Base-by-base conservation (phyloP, 2,113 vertebrate species). In the Rhombomys opimus region DNA sequence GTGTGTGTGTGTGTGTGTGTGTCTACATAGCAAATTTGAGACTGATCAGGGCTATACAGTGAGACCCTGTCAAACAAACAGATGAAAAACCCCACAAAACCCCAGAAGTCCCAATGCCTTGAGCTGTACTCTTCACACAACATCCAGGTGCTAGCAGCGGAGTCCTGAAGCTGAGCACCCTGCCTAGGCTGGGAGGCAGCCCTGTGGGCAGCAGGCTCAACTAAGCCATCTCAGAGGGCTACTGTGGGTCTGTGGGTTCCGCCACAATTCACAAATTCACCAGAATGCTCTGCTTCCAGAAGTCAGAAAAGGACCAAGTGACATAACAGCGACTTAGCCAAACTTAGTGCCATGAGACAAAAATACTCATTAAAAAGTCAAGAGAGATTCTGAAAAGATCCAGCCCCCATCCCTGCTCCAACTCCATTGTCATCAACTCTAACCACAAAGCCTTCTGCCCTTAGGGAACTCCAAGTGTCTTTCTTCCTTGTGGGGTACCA, bases 401-500 rank as follows among this genome's bases (percentile, higher is more conserved):
- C 67, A 52, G 59, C 81, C 54, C 25, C 57, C 70, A 38, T 80
- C 90, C 52, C 78, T 14, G 61, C 78, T 76, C 92, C 90, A 89
- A 82, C 30, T 78, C 81, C 81, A 97, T 9, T 96, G 92, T 97
- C 96, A 92, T 63, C 95, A 14, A 73, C 86, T 96, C 54, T 27
- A 90, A 90, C 93, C 96, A 86, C 96, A 97, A 82, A 95, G 91
- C 94, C 95, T 91, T 87, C 54, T 1, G 0, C 93, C 94, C 94
- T 89, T 35, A 85, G 91, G 94, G 92, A 93, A 85, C 67, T 87
- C 54, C 67, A 27, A 94, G 70, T 32, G 46, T 85, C 91, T 78
- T 91, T 93, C 97, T 96, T 93, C 96, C 90, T 92, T 84, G 85
- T 46, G 0, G 67, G 95, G 94, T 86, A 95, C 92, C 97, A 89